Evolutionary conservation across 2,888 invertebrate genomes (phyloP), one percentile per base, ranked within the genome.

Genomic region (Lepidocyrtinus sp.): DNA sequence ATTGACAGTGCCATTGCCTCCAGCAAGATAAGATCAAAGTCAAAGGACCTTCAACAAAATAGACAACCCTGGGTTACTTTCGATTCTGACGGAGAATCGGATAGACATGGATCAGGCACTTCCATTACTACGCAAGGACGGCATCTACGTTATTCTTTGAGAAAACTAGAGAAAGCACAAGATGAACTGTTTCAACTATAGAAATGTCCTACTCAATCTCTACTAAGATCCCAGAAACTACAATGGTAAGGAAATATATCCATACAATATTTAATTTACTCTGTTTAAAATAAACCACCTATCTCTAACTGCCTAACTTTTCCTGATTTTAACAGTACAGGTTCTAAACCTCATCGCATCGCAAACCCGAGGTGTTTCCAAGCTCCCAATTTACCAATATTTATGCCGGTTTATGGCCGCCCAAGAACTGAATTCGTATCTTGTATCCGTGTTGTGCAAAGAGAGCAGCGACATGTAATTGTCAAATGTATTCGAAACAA

Each of bases 161-260:
- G 94, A 88, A 92, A 94, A 87, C 91, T 95, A 84, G 95, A 96
- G 89, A 92, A 94, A 87, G 93, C 94, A 88, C 96, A 96, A 88
- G 96, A 96, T 87, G 96, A 96, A 88, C 92, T 96, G 88, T 96
- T 96, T 89, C 95, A 96, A 90, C 94, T 96, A 93, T 96, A 96
- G 94, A 36, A 55, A 9, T 55, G 15, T n/a, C 9, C 17, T 55
- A n/a, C 3, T 17, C 55, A 9, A 7, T 55, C 17, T 7, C 36
- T 36, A 36, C 36, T 5, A 36, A 12, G 5, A 36, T 36, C 12
- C 12, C 36, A 36, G 36, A 12, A 7, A 7, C 12, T 36, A 7
- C 36, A 36, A 7, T 36, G 5, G 12, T 36, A 36, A 36, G 12
- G 36, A 36, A 36, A 36, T 36, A 55, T 55, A n/a, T 5, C 55